Base-by-base conservation (phyloP, 2,797 vertebrate species). In the Hyperoplus lanceolatus region DNA sequence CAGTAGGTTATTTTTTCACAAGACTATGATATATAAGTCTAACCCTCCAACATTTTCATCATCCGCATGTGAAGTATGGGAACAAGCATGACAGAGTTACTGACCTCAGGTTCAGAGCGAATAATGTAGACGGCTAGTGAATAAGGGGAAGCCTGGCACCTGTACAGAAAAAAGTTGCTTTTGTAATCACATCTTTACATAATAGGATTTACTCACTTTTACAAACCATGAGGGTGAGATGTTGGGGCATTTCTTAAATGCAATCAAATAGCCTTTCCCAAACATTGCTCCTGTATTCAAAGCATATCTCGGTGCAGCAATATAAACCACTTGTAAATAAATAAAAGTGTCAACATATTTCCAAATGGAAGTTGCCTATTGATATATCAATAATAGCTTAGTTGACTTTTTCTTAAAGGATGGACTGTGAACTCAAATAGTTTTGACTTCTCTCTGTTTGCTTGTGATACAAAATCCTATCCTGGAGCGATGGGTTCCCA, bases 141-240 rank as follows among this genome's bases (percentile, higher is more conserved):
- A 53, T 29, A 39, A 21, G 46, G 13, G 41, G n/a, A 76, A 55
- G 53, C 15, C 12, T 3, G 3, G 39, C 50, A 8, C 39, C 4
- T 21, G 1, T 13, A 1, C 43, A 60, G 43, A 57, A 63, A 56
- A 9, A 0, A 9, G 11, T 4, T 29, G 2, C 18, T 70, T 46
- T 60, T 56, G 54, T 64, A 60, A 78, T 62, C 41, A 60, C 56
- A 50, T n/a, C 2, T n/a, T 61, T 8, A 38, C 18, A 63, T 0
- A 56, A 70, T 46, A 42, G 42, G 1, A 53, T 67, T 53, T 61
- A 15, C 48, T 48, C 51, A 70, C 65, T 50, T 50, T 79, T 46
- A 15, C 10, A 43, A 58, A 56, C 6, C 5, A 1, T 5, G 1
- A 14, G 11, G 3, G 6, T n/a, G 45, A 46, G 0, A 5, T 13